Evolutionary conservation across 2,888 invertebrate species (phyloP), one percentile per base, ranked within the genome.

Genomic region (Punctoribates punctum): DNA sequence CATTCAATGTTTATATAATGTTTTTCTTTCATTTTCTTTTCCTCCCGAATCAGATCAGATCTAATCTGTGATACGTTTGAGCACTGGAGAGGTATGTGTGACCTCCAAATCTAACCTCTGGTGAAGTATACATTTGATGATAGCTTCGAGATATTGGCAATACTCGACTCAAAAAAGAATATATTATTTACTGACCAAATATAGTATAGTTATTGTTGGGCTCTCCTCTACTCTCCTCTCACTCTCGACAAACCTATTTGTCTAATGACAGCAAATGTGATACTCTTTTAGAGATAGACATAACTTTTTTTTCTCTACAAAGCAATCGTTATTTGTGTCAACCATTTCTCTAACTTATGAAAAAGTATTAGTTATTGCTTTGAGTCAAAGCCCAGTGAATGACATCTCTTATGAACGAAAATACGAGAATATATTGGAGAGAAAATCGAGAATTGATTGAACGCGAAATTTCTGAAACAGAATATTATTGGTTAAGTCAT

Each of bases 181-280:
- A 70, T 70, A 70, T 70, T 70, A 70, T 70, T 70, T 70, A 70
- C 70, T 42, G 23, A 27, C 23, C 42, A 42, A 42, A 70, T 70
- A 46, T 42, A 70, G 9, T 15, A 34, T 70, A 46, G 70, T 70
- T 70, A 70, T 70, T 70, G 70, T 70, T 20, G 1, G 70, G 15
- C 42, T 70, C 20, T 70, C n/a, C 13, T n/a, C 9, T 8, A 8
- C 57, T 51, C 51, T 51, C 51, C 62, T 27, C 62, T 11, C 62
- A 29, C 38, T 65, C 38, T 65, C 38, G 65, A 29, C 65, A 65
- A 70, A 70, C 42, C 70, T 70, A 65, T 70, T 70, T 70, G 70
- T 70, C 38, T 70, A 70, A 70, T 70, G 23, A 70, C 42, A 70
- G 23, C 70, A 70, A 70, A 70, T 70, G 42, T 46, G 70, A 70